phyloP scores from a whole-genome alignment of 2,113 vertebrate species.

The Martes martes region DNA sequence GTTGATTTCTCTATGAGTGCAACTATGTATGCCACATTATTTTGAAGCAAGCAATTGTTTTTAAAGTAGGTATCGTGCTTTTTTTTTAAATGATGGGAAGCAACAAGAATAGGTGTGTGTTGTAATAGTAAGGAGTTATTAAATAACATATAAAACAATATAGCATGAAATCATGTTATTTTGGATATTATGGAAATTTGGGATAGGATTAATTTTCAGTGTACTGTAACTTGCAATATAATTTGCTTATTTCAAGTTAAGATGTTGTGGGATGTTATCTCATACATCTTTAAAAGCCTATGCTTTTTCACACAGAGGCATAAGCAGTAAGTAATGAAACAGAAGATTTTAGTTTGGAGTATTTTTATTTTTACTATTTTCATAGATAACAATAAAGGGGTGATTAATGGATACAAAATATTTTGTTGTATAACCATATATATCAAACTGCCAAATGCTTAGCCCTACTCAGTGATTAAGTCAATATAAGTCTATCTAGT shows the following conservation, averaged over 20 bases:
- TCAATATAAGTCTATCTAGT: neutral
- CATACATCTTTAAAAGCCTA: neutral
- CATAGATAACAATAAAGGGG: neutral
- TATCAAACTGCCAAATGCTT: neutral
- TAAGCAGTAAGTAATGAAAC: neutral
- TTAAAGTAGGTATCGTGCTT: neutral
- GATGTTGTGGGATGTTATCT: constrained; percentile 1
- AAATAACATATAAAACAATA: neutral
- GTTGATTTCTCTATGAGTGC: neutral
- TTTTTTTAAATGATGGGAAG: constrained; percentile 29
- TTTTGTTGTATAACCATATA: neutral
- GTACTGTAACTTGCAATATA: neutral
- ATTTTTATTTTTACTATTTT: constrained; percentile 26
- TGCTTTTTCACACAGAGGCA: neutral
- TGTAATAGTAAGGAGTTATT: neutral
- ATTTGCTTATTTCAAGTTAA: constrained; percentile 36
- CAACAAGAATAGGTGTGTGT: neutral
- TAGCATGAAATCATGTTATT: neutral
- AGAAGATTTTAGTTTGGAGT: neutral
- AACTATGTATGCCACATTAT: neutral
- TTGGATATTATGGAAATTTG: constrained; percentile 23
- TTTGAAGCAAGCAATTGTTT: neutral
- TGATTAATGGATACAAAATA: neutral
- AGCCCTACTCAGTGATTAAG: neutral
- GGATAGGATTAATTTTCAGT: neutral